Conservation (phyloP, 2,797 vertebrate genomes). For the Nannoperca obscura region DNA sequence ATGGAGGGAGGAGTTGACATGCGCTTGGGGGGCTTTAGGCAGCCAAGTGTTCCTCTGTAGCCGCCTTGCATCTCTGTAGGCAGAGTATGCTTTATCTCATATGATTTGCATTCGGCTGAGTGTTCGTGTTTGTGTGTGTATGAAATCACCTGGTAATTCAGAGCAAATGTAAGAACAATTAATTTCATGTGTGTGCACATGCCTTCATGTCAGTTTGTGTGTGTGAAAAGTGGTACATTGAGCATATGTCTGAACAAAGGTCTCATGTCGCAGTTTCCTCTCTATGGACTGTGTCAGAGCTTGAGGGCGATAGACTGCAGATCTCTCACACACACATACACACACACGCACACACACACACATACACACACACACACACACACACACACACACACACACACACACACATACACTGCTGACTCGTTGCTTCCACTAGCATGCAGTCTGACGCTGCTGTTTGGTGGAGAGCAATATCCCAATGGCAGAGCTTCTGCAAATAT, state of each 20-base stretch:
- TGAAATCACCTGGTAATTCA: constrained; percentile 24
- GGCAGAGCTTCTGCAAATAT: constrained; percentile 37
- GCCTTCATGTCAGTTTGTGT: constrained; percentile 7
- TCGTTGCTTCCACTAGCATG: constrained; percentile 31
- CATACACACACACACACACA: constrained; percentile 19
- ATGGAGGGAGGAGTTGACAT: constrained; percentile 71
- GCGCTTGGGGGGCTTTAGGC: constrained; percentile 72
- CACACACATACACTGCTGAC: constrained; percentile 54
- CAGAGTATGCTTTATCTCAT: constrained; percentile 47
- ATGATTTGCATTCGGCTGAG: constrained; percentile 59
- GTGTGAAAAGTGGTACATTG: constrained; percentile 16
- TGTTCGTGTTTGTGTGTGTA: constrained; percentile 28
- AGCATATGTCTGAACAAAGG: constrained; percentile 57
- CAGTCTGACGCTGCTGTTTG: constrained; percentile 47
- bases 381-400: constrained; percentile 2
- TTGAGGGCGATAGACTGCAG: constrained; percentile 49
- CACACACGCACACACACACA: constrained; percentile 15
- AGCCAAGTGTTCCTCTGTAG: constrained; percentile 70
- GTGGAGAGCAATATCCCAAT: constrained; percentile 20
- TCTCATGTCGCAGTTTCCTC: constrained; percentile 53
- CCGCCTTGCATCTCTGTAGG: constrained; percentile 56
- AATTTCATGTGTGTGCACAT: constrained; percentile 22
- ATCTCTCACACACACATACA: too few relatives aligned
- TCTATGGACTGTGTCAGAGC: constrained; percentile 60
- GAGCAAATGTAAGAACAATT: constrained; percentile 33